Percentiles rank a stretch among this genome's conserved stretches.
Conservation (phyloP, 2,888 invertebrate genomes). For the Troides aeacus region DNA sequence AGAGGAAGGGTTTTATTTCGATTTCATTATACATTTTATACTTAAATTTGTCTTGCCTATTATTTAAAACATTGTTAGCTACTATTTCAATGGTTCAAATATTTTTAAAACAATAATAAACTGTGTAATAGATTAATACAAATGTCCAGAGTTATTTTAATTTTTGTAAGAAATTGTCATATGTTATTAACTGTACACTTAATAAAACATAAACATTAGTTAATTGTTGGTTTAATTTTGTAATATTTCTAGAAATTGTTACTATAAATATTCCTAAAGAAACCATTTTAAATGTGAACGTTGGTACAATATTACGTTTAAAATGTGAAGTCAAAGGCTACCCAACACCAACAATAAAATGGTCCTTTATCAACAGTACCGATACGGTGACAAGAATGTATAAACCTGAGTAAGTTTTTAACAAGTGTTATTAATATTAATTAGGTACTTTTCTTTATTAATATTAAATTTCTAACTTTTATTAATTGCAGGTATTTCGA, state of each 20-base stretch:
- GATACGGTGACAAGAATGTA: neutral
- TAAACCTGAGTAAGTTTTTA: neutral
- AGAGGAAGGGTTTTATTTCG: neutral
- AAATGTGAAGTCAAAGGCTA: slow-evolving; percentile 6
- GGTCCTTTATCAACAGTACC: neutral
- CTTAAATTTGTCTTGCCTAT: neutral
- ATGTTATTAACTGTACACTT: too few species aligned
- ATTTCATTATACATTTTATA: neutral
- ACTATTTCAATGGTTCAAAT: too few species aligned
- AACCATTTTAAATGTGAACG: neutral
- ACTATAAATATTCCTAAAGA: slow-evolving; percentile 2
- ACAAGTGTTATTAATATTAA: neutral
- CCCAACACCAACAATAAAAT: slow-evolving; percentile 8
- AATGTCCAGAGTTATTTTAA: too few species aligned
- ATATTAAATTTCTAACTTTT: neutral
- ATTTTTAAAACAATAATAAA: neutral
- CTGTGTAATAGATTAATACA: too few species aligned
- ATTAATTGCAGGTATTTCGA: neutral
- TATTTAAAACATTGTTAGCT: too few species aligned
- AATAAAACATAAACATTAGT: too few species aligned
- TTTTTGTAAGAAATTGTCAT: too few species aligned
- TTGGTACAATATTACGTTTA: slow-evolving; percentile 4
- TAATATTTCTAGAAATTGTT: slow-evolving; percentile 8
- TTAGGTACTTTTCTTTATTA: neutral
- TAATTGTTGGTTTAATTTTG: neutral